Conservation (phyloP, 2,888 invertebrate species). For the Trachelus troglodyta region DNA sequence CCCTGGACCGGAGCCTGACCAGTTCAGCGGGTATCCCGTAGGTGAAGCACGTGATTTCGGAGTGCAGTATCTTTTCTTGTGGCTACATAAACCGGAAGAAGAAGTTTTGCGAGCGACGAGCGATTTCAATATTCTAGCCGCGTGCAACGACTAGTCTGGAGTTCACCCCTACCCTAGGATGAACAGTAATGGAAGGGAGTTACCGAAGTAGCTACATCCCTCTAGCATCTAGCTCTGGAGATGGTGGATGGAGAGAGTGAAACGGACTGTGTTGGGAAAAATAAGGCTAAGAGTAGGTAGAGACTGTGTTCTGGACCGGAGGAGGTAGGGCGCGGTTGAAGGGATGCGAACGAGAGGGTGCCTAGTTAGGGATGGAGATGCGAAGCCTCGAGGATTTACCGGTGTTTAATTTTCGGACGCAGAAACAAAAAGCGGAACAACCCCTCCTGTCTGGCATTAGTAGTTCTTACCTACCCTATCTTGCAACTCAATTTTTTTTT, state of each 20-base stretch:
- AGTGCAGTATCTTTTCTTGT: background rate
- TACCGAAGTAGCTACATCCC: slow-evolving; percentile 1
- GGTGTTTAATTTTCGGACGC: slow-evolving; percentile 6
- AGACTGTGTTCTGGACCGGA: background rate
- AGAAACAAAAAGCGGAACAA: slow-evolving; percentile 5
- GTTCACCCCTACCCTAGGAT: background rate
- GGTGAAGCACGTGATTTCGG: background rate
- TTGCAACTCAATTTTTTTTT: slow-evolving; percentile 1
- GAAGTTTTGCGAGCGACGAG: slow-evolving; percentile 1
- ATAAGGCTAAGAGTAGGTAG: background rate
- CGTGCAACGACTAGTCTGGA: background rate
- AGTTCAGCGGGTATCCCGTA: background rate
- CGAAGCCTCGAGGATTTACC: slow-evolving; percentile 12
- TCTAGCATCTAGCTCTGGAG: background rate
- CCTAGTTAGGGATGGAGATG: background rate
- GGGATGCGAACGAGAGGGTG: slow-evolving; percentile 7
- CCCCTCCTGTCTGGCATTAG: slow-evolving; percentile 4
- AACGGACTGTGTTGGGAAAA: background rate
- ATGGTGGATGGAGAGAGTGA: background rate
- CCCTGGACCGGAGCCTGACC: background rate
- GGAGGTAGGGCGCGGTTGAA: background rate
- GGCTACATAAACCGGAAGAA: background rate
- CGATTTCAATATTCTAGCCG: slow-evolving; percentile 14
- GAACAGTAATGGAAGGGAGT: background rate
- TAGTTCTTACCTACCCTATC: slow-evolving; percentile 3